phyloP scores from a whole-genome alignment of 2,797 vertebrate species.

The Gallirallus australis region DNA sequence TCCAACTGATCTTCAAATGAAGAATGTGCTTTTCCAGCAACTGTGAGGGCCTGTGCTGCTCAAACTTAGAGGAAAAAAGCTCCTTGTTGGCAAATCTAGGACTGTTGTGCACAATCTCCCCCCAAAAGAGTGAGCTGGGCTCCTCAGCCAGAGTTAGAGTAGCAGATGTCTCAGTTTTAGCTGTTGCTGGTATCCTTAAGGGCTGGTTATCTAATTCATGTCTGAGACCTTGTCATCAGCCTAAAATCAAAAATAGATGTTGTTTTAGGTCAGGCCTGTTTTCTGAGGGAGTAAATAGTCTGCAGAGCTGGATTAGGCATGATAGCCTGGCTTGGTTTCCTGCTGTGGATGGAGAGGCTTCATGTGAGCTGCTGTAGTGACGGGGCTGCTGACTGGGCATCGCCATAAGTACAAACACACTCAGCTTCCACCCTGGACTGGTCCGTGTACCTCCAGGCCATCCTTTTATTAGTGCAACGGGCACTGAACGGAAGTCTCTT shows the following conservation, averaged over 20 bases:
- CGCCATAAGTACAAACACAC: neutral
- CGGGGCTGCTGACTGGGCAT: neutral
- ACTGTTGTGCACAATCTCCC: neutral
- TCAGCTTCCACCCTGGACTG: neutral
- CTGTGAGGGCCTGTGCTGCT: rapidly evolving
- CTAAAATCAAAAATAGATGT: neutral
- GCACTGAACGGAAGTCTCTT: slow-evolving; percentile 10
- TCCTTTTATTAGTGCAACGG: neutral
- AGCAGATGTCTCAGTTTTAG: neutral
- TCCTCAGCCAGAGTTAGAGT: neutral
- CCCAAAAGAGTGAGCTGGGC: neutral
- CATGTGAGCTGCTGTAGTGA: rapidly evolving
- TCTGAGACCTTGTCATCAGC: neutral
- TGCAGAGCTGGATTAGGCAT: neutral
- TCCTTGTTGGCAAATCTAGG: neutral
- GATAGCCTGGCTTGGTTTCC: neutral
- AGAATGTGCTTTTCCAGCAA: neutral
- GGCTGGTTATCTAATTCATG: neutral
- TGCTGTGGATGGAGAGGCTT: neutral
- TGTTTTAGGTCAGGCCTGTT: neutral
- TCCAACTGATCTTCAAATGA: neutral
- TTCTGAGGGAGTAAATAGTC: neutral
- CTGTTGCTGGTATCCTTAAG: neutral
- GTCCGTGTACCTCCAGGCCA: neutral
- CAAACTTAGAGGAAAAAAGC: neutral